Evolutionary conservation across 2,113 vertebrate species (phyloP).

Genomic region (Cynoglossus semilaevis): DNA sequence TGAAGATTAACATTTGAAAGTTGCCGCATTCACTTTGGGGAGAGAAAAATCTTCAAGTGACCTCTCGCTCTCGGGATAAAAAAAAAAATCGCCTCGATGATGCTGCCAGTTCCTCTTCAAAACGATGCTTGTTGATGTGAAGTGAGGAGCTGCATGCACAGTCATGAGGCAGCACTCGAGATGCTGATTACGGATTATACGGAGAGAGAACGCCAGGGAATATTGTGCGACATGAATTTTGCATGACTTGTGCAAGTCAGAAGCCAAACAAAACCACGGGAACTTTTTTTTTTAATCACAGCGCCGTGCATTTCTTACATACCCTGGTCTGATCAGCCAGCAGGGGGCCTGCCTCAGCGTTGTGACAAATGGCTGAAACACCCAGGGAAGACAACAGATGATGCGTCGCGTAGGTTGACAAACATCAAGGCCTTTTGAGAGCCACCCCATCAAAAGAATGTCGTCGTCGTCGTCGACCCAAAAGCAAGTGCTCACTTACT

Average conservation of each 20-base stretch:
- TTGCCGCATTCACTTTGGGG: neutral
- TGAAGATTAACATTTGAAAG: neutral
- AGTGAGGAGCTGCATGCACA: neutral
- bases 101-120: constrained; percentile 20
- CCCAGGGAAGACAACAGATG: too few species aligned
- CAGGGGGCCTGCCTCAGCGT: too few species aligned
- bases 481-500: too few species aligned
- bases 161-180: constrained; percentile 35
- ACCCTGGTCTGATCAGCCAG: too few species aligned
- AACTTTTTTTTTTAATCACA: neutral
- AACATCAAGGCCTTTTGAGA: too few species aligned
- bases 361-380: too few species aligned
- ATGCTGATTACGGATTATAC: constrained; percentile 17
- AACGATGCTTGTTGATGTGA: constrained; percentile 43
- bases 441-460: too few species aligned
- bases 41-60: constrained; percentile 15
- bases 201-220: constrained; percentile 12
- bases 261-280: constrained; percentile 3
- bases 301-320: too few species aligned
- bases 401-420: too few species aligned
- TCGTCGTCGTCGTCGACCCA: too few species aligned
- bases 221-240: neutral
- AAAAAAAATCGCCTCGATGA: constrained; percentile 4
- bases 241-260: neutral
- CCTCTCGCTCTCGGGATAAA: constrained; percentile 9